Evolutionary conservation across 2,888 invertebrate genomes (phyloP).

Genomic region (Fragum whitleyi): DNA sequence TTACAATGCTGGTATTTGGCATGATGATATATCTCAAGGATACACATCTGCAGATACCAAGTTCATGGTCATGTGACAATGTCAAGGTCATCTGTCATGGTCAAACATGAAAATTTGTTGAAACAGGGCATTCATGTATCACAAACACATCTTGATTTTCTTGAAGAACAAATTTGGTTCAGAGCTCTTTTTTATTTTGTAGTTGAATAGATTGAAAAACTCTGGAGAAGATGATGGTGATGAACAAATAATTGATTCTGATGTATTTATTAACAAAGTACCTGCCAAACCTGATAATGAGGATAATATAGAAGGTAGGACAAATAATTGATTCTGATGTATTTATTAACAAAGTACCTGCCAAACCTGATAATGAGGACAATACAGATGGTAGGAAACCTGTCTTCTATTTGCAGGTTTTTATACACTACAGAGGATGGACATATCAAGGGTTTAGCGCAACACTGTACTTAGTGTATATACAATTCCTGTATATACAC

Average conservation of each 20-base stretch:
- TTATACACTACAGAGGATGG: too few relatives aligned
- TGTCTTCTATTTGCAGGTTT: background rate
- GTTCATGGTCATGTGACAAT: too few relatives aligned
- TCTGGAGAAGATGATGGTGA: conserved; percentile 52
- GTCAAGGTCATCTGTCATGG: too few relatives aligned
- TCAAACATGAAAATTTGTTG: too few relatives aligned
- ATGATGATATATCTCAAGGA: too few relatives aligned
- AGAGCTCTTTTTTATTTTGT: background rate
- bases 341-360: conserved; percentile 57
- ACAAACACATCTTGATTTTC: too few relatives aligned
- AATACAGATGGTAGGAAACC: background rate
- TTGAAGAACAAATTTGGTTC: background rate
- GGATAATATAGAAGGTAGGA: background rate
- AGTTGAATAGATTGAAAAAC: conserved; percentile 56
- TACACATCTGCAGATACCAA: too few relatives aligned
- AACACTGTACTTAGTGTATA: too few relatives aligned
- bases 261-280: conserved; percentile 57
- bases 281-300: conserved; percentile 17
- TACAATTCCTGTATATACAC: too few relatives aligned
- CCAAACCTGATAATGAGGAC: background rate
- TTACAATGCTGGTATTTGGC: too few relatives aligned
- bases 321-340: conserved; percentile 50
- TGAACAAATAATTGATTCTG: conserved; percentile 44
- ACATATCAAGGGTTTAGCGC: too few relatives aligned
- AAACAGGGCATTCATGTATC: too few relatives aligned